Evolutionary conservation across 2,888 invertebrate species (phyloP).

Genomic region (Ganaspis brasiliensis): DNA sequence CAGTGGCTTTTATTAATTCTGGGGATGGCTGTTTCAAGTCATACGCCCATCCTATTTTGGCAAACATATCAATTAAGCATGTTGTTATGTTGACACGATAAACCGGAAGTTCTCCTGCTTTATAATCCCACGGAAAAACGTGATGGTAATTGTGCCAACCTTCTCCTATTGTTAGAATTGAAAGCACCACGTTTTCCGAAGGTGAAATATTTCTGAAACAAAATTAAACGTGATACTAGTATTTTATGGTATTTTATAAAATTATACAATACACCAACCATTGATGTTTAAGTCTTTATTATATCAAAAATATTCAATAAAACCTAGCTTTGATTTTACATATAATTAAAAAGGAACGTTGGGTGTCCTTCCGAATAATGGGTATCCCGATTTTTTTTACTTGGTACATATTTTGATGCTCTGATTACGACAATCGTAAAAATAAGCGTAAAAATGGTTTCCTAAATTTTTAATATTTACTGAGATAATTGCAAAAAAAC

Average conservation of each 20-base stretch:
- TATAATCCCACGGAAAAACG: slow-evolving; percentile 17
- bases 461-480: too few relatives aligned
- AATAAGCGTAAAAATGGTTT: too few relatives aligned
- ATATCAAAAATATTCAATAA: too few relatives aligned
- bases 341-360: too few relatives aligned
- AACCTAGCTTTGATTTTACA: too few relatives aligned
- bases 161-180: slow-evolving; percentile 21
- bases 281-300: too few relatives aligned
- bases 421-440: too few relatives aligned
- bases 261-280: too few relatives aligned
- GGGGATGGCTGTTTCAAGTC: slow-evolving; percentile 9
- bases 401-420: too few relatives aligned
- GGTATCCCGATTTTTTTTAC: too few relatives aligned
- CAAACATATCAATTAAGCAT: slow-evolving; percentile 16
- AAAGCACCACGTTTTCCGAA: not conserved
- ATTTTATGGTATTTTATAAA: not conserved
- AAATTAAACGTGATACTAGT: not conserved
- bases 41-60: slow-evolving; percentile 18
- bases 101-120: slow-evolving; percentile 25
- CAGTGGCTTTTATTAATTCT: not conserved
- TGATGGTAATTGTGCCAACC: slow-evolving; percentile 35
- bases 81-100: slow-evolving; percentile 2
- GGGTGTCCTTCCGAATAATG: too few relatives aligned
- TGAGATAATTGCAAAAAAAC: too few relatives aligned
- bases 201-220: not conserved